Evolutionary conservation across 2,797 vertebrate species (phyloP).

Genomic region (Lepilemur septentrionalis): DNA sequence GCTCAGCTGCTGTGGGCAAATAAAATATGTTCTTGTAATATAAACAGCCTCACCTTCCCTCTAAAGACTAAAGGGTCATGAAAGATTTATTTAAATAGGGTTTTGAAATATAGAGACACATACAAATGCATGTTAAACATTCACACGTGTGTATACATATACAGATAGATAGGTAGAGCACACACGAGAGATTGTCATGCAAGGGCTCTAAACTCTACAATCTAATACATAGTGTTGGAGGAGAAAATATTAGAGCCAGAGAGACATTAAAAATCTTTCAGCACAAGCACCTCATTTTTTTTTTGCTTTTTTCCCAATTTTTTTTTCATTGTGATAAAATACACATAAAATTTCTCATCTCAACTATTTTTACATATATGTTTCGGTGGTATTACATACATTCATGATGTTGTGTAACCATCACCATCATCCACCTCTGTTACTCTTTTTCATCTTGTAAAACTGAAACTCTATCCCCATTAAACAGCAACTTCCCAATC

Average conservation of each 20-base stretch:
- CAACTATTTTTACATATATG: neutral
- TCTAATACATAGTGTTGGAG: neutral
- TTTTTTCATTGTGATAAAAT: neutral
- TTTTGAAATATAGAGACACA: conserved; percentile 52
- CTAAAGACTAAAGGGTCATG: conserved; percentile 68
- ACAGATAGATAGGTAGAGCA: neutral
- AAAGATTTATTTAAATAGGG: conserved; percentile 61
- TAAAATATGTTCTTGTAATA: conserved; percentile 79
- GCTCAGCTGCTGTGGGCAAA: conserved; percentile 76
- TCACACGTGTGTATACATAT: neutral
- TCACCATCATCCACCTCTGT: neutral
- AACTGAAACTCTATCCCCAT: neutral
- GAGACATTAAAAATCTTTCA: neutral
- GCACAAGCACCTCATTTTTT: neutral
- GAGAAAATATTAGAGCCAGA: neutral
- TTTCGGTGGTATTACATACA: neutral
- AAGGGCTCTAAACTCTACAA: neutral
- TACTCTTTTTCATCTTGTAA: neutral
- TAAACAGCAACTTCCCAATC: neutral
- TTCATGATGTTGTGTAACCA: neutral
- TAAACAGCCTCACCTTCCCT: conserved; percentile 70
- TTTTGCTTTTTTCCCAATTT: neutral
- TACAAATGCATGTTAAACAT: conserved; percentile 45
- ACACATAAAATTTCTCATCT: neutral
- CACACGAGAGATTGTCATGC: neutral